A percentile compares a stretch with the other conserved stretches of the same genome.
Evolutionary conservation across 1,140 invertebrate genomes (phyloP).

Genomic region (Platyscapa corneri): DNA sequence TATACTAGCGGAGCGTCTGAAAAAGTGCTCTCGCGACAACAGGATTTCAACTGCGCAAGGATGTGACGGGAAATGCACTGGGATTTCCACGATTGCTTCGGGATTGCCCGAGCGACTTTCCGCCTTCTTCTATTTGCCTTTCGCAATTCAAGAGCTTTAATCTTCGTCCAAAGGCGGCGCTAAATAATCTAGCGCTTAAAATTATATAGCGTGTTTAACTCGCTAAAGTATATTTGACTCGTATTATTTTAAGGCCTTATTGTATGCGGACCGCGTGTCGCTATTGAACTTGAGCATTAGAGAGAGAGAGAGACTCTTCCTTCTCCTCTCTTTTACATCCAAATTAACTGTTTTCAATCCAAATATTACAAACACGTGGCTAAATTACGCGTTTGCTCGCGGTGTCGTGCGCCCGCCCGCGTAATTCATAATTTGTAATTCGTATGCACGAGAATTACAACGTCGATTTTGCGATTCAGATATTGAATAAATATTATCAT

Average conservation of each 20-base stretch:
- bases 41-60: not conserved
- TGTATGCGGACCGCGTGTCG: no score
- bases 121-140: not conserved
- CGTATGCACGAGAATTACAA: not conserved
- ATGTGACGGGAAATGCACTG: conserved; percentile 4
- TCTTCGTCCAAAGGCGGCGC: no score
- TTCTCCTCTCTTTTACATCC: not conserved
- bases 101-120: not conserved
- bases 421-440: no score
- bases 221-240: no score
- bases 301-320: no score
- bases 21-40: not conserved
- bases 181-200: not conserved
- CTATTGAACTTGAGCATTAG: no score
- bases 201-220: not conserved
- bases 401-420: not conserved
- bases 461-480: not conserved
- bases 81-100: not conserved
- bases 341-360: not conserved
- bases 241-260: no score
- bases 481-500: no score
- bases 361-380: not conserved
- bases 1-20: not conserved
- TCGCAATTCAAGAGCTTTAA: no score
- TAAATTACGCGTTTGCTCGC: not conserved